Conservation (phyloP, 2,888 invertebrate genomes). For the Trisateles emortualis region DNA sequence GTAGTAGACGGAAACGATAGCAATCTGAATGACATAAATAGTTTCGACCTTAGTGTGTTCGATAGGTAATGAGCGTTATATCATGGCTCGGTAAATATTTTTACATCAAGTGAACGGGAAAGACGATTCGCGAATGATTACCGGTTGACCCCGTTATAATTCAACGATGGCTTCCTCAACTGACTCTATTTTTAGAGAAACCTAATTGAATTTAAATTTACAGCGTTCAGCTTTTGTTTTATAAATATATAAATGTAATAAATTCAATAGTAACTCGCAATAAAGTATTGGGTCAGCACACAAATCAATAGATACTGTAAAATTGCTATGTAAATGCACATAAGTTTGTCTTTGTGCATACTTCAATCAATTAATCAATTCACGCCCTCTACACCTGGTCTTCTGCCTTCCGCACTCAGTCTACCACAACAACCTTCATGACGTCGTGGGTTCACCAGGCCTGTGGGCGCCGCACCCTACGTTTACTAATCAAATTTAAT, state of each 20-base stretch:
- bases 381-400: too few species aligned
- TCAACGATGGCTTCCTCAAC: conserved; percentile 17
- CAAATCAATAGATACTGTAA: conserved; percentile 25
- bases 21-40: conserved; percentile 53
- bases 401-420: too few species aligned
- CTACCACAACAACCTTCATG: too few species aligned
- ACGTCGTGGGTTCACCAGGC: too few species aligned
- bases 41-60: conserved; percentile 40
- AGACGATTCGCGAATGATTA: conserved; percentile 22
- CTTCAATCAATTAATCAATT: too few species aligned
- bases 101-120: conserved; percentile 24
- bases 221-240: not conserved
- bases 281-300: conserved; percentile 29
- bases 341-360: not conserved
- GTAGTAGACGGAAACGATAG: conserved; percentile 51
- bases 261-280: conserved; percentile 15
- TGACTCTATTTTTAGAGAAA: conserved; percentile 5
- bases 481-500: too few species aligned
- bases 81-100: conserved; percentile 24
- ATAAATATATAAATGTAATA: conserved; percentile 5
- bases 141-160: conserved; percentile 20
- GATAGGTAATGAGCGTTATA: conserved; percentile 27
- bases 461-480: too few species aligned
- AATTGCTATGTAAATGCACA: not conserved
- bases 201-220: not conserved